A percentile compares a stretch with the other conserved stretches of the same genome.
Conservation (phyloP, 2,888 invertebrate genomes). For the Aleiodes leptofemur region DNA sequence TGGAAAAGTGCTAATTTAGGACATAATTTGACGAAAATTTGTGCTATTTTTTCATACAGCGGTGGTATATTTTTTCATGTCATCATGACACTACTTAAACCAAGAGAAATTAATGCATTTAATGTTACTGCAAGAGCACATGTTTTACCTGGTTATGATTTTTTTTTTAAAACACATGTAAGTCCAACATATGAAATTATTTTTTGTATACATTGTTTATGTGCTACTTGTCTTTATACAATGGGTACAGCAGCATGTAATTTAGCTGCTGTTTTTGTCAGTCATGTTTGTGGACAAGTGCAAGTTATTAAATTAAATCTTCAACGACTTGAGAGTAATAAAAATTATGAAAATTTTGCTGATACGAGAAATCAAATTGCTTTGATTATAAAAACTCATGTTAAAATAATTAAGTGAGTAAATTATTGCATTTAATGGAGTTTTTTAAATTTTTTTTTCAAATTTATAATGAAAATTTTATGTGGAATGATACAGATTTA, state of each 20-base stretch:
- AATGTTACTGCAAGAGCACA: conserved; percentile 49
- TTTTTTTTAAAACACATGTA: conserved; percentile 46
- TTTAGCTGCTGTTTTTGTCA: conserved; percentile 55
- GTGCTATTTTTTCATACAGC: conserved; percentile 37
- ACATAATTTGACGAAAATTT: not conserved
- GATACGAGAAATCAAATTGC: conserved; percentile 36
- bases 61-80: not conserved
- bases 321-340: conserved; percentile 28
- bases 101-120: conserved; percentile 35
- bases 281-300: conserved; percentile 58
- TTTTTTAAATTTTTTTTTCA: not conserved
- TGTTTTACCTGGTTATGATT: conserved; percentile 45
- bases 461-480: not conserved
- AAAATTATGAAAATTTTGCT: not conserved
- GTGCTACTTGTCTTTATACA: conserved; percentile 29
- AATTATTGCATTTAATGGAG: not conserved
- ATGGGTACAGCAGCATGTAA: conserved; percentile 53
- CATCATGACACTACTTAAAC: conserved; percentile 50
- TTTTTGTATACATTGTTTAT: conserved; percentile 47
- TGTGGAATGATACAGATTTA: conserved; percentile 58
- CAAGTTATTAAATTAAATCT: conserved; percentile 51
- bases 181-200: conserved; percentile 58
- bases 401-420: conserved; percentile 60
- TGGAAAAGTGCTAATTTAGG: not conserved
- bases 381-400: conserved; percentile 54